Percentiles rank a stretch among this genome's conserved stretches.
phyloP scores from a whole-genome alignment of 2,888 invertebrate species.

The Sphaerophoria rueppellii region DNA sequence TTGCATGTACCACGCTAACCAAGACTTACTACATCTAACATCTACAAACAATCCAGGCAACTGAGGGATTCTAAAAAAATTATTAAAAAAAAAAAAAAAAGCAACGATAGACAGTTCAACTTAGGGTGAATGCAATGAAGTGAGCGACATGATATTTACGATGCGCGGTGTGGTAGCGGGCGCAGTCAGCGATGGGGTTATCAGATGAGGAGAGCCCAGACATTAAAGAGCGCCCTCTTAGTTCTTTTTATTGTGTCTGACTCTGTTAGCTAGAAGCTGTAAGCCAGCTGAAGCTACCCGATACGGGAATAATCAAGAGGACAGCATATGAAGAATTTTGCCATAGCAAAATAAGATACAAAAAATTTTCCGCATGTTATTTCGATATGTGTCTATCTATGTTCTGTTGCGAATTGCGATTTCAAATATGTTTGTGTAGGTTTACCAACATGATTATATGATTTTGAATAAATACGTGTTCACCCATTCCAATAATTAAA shows the following conservation, averaged over 20 bases:
- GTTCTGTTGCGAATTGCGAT: slow-evolving; percentile 1
- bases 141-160: slow-evolving; percentile 54
- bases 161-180: slow-evolving; percentile 16
- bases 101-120: slow-evolving; percentile 57
- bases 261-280: slow-evolving; percentile 23
- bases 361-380: slow-evolving; percentile 37
- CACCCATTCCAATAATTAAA: slow-evolving; percentile 4
- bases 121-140: slow-evolving; percentile 67
- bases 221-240: slow-evolving; percentile 60
- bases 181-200: not conserved
- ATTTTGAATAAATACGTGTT: slow-evolving; percentile 15
- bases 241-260: slow-evolving; percentile 38
- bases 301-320: slow-evolving; percentile 45
- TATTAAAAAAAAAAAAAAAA: slow-evolving; percentile 1
- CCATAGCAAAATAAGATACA: slow-evolving; percentile 52
- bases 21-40: slow-evolving; percentile 30
- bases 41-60: slow-evolving; percentile 19
- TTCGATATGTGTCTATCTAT: slow-evolving; percentile 24
- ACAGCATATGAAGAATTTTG: slow-evolving; percentile 49
- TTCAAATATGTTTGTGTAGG: not conserved
- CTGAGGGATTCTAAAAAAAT: slow-evolving; percentile 43
- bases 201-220: slow-evolving; percentile 27
- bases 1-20: slow-evolving; percentile 31
- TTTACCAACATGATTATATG: not conserved
- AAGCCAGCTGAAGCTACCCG: slow-evolving; percentile 19